phyloP scores from a whole-genome alignment of 1,140 invertebrate species.

The Megathymus violae region DNA sequence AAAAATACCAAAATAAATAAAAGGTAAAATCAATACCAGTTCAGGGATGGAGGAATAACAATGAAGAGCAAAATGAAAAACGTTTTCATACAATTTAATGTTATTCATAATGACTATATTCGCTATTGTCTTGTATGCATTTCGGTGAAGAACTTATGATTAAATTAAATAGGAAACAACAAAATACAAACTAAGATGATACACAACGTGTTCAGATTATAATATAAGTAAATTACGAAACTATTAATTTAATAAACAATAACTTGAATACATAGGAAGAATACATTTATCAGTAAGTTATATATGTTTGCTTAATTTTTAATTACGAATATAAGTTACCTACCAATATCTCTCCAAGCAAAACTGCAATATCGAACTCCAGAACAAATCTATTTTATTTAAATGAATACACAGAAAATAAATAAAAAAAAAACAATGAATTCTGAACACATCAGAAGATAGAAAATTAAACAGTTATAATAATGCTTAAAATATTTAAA shows the following conservation, averaged over 20 bases:
- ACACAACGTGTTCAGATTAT: not conserved
- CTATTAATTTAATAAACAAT: constrained; percentile 1
- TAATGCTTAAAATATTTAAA: constrained; percentile 16
- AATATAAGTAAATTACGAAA: constrained; percentile 4
- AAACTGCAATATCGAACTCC: not conserved
- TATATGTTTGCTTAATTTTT: not conserved
- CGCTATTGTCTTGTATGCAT: constrained; percentile 24
- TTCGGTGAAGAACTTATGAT: constrained; percentile 13
- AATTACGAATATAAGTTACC: not conserved
- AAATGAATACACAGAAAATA: not conserved
- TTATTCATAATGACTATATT: constrained; percentile 45
- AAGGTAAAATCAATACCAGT: too few relatives aligned
- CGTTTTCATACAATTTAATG: constrained; percentile 29
- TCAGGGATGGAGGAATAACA: too few relatives aligned
- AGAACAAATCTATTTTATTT: not conserved
- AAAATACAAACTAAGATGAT: constrained; percentile 11
- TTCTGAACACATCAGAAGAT: constrained; percentile 7
- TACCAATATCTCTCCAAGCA: not conserved
- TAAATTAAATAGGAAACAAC: constrained; percentile 29
- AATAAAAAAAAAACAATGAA: constrained; percentile 6
- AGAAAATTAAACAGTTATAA: constrained; percentile 2
- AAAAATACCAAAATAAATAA: too few relatives aligned
- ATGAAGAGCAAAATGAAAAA: constrained; percentile 11
- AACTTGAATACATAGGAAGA: constrained; percentile 1
- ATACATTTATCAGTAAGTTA: not conserved